Evolutionary conservation across 2,888 invertebrate genomes (phyloP), one percentile per base, ranked within the genome.

Genomic region (Eucera pruinosa): DNA sequence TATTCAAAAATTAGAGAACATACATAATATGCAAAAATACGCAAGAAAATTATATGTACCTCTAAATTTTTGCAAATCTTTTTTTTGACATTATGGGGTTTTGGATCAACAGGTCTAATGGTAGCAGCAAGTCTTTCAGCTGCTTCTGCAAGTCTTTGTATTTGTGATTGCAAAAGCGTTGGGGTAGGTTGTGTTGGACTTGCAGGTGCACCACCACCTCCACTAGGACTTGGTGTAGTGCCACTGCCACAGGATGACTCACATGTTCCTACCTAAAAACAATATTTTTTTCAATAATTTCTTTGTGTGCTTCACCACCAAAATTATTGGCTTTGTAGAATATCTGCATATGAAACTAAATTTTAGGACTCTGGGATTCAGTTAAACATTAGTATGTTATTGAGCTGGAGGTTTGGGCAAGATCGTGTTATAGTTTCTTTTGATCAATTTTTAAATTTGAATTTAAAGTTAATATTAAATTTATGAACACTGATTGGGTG

Each of bases 11-110:
- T n/a, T n/a, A n/a, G n/a, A n/a, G n/a, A n/a, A n/a, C n/a, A n/a
- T n/a, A n/a, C n/a, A n/a, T n/a, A n/a, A n/a, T n/a, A n/a, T n/a
- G n/a, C n/a, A n/a, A n/a, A n/a, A n/a, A n/a, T n/a, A n/a, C n/a
- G n/a, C n/a, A n/a, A n/a, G n/a, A n/a, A 33, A 33, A 33, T 7
- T 5, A 33, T 15, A 47, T 91, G 89, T 89, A 95, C 95, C 94
- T 98, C 97, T 86, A 98, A 93, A 90, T 98, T 98, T 89, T 97
- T 97, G 89, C 97, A 97, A 92, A 98, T 97, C 91, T 97, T 96
- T 87, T 94, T 94, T 93, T 98, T 98, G 92, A 98, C 98, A 88
- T 97, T 98, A 90, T 96, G 97, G 0, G 97, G 96, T 89, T 97
- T 97, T 2, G 98, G 97, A 90, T 98, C 97, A 76, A 97, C 94